phyloP scores from a whole-genome alignment of 2,797 vertebrate species.

The Pipistrellus kuhlii region DNA sequence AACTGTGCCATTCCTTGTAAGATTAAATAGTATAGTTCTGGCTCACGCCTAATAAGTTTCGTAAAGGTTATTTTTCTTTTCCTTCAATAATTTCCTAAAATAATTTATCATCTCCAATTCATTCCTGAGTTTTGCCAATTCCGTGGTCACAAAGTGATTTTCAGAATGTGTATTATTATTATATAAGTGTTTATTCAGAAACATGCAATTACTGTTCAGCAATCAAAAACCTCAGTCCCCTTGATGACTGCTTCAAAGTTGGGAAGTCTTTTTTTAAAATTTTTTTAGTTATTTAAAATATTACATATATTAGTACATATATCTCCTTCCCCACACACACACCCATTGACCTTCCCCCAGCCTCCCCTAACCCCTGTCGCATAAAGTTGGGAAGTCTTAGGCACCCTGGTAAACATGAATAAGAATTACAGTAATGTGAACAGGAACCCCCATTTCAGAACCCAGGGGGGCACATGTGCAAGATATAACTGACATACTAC shows the following conservation, averaged over 20 bases:
- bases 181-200: neutral
- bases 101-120: neutral
- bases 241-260: no score
- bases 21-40: neutral
- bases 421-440: neutral
- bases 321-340: no score
- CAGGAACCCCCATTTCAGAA: neutral
- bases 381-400: no score
- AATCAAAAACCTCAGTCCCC: neutral
- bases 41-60: neutral
- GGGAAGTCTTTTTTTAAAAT: no score
- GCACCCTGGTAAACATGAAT: no score
- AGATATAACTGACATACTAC: neutral
- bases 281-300: no score
- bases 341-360: no score
- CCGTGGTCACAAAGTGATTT: neutral
- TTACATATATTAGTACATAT: no score
- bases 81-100: neutral
- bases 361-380: no score
- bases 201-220: neutral
- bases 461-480: rapidly evolving
- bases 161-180: neutral
- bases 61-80: neutral
- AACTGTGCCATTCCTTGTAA: neutral
- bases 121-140: neutral